Base-by-base conservation (phyloP, 2,797 vertebrate genomes). In the Parauchenoglanis ngamensis region DNA sequence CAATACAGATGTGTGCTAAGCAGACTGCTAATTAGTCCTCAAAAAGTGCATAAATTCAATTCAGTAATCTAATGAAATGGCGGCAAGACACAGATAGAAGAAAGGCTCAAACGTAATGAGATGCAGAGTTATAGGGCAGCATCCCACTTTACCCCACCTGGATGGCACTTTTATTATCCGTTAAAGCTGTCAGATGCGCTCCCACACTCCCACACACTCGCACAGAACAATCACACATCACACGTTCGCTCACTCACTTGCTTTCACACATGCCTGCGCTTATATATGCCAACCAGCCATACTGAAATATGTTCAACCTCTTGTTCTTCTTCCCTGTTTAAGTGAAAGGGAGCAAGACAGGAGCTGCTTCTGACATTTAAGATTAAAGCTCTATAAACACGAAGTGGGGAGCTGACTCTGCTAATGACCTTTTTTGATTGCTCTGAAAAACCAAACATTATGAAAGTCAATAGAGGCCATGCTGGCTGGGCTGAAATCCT, bases 401-500 rank as follows among this genome's bases (percentile, higher is more conserved):
- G 63, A 85, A 63, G 68, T 57, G 75, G 7, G 46, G 54, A 49
- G 84, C 15, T 77, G 44, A 84, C 59, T 85, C 54, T 76, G 84
- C 44, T 88, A 86, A 88, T 88, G 80, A 72, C 80, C 79, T 88
- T 86, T 88, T 86, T 72, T 84, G 85, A 88, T 86, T 84, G 73
- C 68, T 79, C 56, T 31, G 59, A 72, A 84, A 88, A 86, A 56
- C 65, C 65, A 73, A 84, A 88, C 63, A 35, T 87, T 87, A 85
- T 83, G 61, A 79, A 84, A 83, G 85, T 79, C 73, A 88, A 79
- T 57, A 78, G 52, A 78, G 72, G 84, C 80, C 63, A 83, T 86
- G 28, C 49, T 56, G 73, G 21, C 44, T 21, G 40, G 56, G 83
- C 40, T 54, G 80, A 70, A 84, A 63, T 57, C 54, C 85, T 86